Conservation (phyloP, 2,888 invertebrate genomes). For the Tetranychus piercei region DNA sequence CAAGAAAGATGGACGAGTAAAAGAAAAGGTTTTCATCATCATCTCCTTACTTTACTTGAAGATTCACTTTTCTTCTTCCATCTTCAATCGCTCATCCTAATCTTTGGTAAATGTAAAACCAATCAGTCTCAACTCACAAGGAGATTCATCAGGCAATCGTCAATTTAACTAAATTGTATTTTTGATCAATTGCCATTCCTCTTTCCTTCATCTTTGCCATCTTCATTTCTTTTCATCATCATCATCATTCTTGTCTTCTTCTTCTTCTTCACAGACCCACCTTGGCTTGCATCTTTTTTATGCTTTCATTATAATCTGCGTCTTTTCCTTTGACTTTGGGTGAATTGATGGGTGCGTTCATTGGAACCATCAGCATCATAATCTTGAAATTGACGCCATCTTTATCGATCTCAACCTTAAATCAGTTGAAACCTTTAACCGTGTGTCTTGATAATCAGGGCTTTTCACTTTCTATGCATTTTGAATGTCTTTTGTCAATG, state of each 20-base stretch:
- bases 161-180: neutral
- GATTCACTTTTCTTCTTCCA: neutral
- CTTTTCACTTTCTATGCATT: no score
- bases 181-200: neutral
- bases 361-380: neutral
- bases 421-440: neutral
- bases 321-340: neutral
- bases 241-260: no score
- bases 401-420: neutral
- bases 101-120: neutral
- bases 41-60: no score
- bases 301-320: neutral
- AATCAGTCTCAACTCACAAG: neutral
- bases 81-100: neutral
- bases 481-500: no score
- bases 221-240: neutral
- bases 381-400: neutral
- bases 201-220: neutral
- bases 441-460: no score
- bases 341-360: neutral
- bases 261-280: neutral
- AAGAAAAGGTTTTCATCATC: no score
- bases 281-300: neutral
- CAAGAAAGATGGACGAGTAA: no score
- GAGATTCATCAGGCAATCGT: neutral